Base-by-base conservation (phyloP, 2,797 vertebrate genomes). In the Hippopotamyrus pictus region DNA sequence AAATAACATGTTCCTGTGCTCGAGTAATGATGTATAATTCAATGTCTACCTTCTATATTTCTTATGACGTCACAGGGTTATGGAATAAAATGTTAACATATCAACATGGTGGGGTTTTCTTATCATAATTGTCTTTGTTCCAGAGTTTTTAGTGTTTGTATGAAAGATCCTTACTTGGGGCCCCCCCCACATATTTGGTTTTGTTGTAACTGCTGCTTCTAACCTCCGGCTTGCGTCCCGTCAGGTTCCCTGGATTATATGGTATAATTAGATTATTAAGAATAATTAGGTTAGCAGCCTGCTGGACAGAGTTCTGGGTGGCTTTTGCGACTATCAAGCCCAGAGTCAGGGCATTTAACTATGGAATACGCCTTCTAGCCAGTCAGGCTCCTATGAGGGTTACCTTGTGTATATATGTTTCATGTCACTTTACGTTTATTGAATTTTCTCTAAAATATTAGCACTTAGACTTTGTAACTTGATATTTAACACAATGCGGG, bases 1-100 rank as follows among this genome's bases (percentile, higher is more conserved):
- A 94, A 92, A 90, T 90, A 59, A 50, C 88, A 94, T 93, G 91
- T 93, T 93, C 93, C 93, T 90, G 90, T 93, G 92, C 95, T 94
- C 91, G 92, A 95, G 93, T 93, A 93, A 94, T 95, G 94, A 92
- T 93, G 93, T 94, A 89, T 79, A 57, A 88, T 89, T 92, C 89
- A 89, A 93, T 96, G 95, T 96, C 94, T 95, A 95, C 94, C 95
- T 95, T 96, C 95, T 96, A 96, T 96, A 96, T 96, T 96, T 96
- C 95, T 94, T 91, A 92, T 86, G 93, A 65, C 33, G 17, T 79
- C 73, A 79, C 73, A 95, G 93, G 94, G 94, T 93, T 94, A 94
- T 93, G 94, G 83, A 97, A 97, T 96, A 97, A 97, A 88, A 94
- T 95, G 93, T 95, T 94, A 95, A 95, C 96, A 96, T 96, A 87